Evolutionary conservation across 2,797 vertebrate genomes (phyloP).

Genomic region (Poecilia wingei): DNA sequence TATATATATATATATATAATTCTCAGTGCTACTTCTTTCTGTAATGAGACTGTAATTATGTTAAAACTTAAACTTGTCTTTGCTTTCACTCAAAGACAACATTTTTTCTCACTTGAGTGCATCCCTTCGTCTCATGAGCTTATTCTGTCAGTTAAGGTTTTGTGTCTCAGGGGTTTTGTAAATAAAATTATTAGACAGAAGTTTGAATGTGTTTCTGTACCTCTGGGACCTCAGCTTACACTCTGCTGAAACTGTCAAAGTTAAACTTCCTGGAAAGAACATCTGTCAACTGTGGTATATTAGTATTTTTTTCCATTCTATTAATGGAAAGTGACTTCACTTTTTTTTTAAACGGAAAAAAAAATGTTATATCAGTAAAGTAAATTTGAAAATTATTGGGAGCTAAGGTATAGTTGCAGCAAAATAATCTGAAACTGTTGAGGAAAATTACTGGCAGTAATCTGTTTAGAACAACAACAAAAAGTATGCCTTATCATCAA

Average conservation of each 20-base stretch:
- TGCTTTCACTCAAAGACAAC: neutral
- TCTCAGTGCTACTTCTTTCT: neutral
- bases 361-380: neutral
- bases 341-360: neutral
- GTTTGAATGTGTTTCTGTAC: neutral
- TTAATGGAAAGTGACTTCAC: no score
- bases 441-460: no score
- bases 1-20: no score
- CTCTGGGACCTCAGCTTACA: conserved; percentile 1
- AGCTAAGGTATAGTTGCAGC: neutral
- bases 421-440: no score
- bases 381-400: neutral
- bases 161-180: neutral
- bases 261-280: conserved; percentile 9
- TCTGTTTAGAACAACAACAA: no score
- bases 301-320: neutral
- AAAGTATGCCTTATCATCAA: no score
- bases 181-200: neutral
- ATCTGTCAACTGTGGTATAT: neutral
- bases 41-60: neutral
- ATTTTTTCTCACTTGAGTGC: neutral
- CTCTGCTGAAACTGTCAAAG: neutral
- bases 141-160: neutral
- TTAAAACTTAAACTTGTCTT: neutral
- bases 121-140: neutral